Evolutionary conservation across 2,797 vertebrate genomes (phyloP), one percentile per base, ranked within the genome.

Genomic region (Clarias laeviceps): DNA sequence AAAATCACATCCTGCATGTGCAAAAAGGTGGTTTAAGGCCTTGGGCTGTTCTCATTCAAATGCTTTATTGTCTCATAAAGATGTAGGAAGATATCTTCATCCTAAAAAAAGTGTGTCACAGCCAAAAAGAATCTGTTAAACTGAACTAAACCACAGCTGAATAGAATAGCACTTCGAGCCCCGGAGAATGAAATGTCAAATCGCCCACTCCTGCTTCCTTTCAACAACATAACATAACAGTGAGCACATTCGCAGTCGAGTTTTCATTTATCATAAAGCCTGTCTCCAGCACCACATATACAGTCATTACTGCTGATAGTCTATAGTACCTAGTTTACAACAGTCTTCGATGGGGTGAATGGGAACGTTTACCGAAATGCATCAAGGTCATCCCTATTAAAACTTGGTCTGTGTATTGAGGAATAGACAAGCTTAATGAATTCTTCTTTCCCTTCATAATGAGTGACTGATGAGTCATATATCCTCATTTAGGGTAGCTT

Each of bases 81-180:
- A 73, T 34, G 64, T 80, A 72, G 40, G 37, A 40, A 82, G 82
- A 84, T 74, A 82, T 66, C 57, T 84, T 54, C 45, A 80, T 69
- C 64, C 54, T 50, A 59, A 70, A 68, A 54, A 68, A 68, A 9
- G 62, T 77, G n/a, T 20, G 82, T 84, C 62, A 82, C 85, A 77
- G 61, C 50, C 69, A 69, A 86, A 34, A 69, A 62, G 45, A 69
- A 57, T 29, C 73, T 81, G 56, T 62, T 72, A 66, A 64, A 40
- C 50, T 34, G 27, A 76, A 56, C 82, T 86, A 88, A 90, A 88
- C 79, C 82, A 76, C 73, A 86, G 54, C 20, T 54, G 81, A 87
- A 74, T 40, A 84, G 65, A 72, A 83, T 82, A 83, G 73, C 61
- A 37, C 20, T 59, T 80, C 69, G 45, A 70, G 66, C 72, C 11